A percentile compares a stretch with the other conserved stretches of the same genome.
Conservation (phyloP, 23 tunicate species). For the Ciona savignyi region DNA sequence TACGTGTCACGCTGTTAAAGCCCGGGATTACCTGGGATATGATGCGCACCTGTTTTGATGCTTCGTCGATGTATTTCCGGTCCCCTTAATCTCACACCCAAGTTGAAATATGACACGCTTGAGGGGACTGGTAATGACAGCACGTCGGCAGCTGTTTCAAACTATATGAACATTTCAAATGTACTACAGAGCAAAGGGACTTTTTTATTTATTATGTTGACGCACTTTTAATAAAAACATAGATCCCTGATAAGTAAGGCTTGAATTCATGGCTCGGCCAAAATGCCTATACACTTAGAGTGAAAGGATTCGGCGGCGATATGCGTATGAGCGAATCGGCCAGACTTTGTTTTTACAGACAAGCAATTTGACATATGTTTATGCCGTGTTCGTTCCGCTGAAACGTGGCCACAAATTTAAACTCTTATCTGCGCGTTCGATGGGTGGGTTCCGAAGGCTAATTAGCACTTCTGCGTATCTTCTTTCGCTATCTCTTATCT, state of each 20-base stretch:
- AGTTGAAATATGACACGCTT: background rate
- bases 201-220: no score
- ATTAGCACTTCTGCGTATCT: conserved; percentile 1
- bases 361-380: background rate
- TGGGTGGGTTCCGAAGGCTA: background rate
- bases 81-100: background rate
- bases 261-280: no score
- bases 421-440: background rate
- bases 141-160: background rate
- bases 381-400: background rate
- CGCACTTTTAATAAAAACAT: no score
- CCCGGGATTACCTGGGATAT: background rate
- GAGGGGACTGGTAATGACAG: background rate
- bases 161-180: no score
- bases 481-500: background rate
- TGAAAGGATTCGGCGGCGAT: no score
- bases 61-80: background rate
- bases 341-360: background rate
- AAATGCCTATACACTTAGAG: no score
- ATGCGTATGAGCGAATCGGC: no score
- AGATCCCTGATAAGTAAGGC: no score
- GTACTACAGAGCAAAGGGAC: no score
- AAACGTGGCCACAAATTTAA: background rate
- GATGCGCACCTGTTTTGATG: background rate
- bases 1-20: background rate